Evolutionary conservation across 2,888 invertebrate genomes (phyloP).

Genomic region (Idaea dimidiata): DNA sequence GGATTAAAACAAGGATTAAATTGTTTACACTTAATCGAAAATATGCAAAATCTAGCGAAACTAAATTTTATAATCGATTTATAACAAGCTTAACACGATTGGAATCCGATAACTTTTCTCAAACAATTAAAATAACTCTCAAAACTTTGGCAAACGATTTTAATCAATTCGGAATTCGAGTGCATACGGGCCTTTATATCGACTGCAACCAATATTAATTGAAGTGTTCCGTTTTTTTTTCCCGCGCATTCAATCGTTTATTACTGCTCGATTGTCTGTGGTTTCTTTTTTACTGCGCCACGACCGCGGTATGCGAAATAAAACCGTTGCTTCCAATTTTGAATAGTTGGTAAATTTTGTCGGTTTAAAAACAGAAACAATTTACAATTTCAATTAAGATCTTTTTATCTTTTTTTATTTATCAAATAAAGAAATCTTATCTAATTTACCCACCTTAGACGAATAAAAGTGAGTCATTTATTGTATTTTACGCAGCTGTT

Average conservation of each 20-base stretch:
- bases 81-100: neutral
- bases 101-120: neutral
- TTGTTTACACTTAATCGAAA: neutral
- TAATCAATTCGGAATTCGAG: slow-evolving; percentile 11
- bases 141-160: neutral
- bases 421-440: no score
- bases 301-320: slow-evolving; percentile 13
- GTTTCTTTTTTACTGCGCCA: slow-evolving; percentile 19
- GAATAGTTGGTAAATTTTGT: neutral
- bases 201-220: slow-evolving; percentile 45
- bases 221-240: slow-evolving; percentile 58
- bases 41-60: neutral
- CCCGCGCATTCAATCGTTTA: slow-evolving; percentile 23
- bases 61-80: neutral
- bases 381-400: neutral
- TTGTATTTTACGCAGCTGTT: no score
- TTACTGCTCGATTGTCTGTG: slow-evolving; percentile 23
- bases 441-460: no score
- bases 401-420: no score
- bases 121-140: neutral
- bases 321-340: neutral
- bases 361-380: neutral
- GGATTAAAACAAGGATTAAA: neutral
- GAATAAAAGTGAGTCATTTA: no score
- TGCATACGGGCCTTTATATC: slow-evolving; percentile 33